phyloP scores from a whole-genome alignment of 2,797 vertebrate species.

The Eospalax fontanierii region DNA sequence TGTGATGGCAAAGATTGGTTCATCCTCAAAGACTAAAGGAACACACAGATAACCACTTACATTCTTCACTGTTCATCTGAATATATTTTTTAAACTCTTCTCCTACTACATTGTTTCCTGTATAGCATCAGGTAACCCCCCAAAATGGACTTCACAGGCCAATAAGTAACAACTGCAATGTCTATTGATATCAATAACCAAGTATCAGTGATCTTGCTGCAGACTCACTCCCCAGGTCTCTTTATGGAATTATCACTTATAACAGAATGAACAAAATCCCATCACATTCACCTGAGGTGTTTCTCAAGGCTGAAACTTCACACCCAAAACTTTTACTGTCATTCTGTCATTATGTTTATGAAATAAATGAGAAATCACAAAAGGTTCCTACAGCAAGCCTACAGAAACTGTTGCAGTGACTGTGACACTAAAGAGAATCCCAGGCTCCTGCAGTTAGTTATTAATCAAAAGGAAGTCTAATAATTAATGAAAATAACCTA shows the following conservation, averaged over 20 bases:
- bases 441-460: neutral
- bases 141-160: neutral
- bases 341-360: neutral
- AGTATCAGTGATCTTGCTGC: neutral
- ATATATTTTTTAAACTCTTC: neutral
- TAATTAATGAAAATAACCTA: neutral
- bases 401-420: neutral
- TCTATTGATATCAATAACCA: neutral
- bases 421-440: neutral
- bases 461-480: neutral
- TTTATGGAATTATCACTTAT: neutral
- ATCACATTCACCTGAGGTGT: neutral
- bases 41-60: neutral
- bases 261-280: neutral
- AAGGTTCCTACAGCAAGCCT: neutral
- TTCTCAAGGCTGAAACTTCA: neutral
- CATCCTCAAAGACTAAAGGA: too few species aligned
- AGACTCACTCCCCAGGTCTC: neutral
- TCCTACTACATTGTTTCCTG: neutral
- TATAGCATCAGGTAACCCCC: neutral
- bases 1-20: too few species aligned
- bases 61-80: neutral
- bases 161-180: neutral
- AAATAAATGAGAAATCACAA: neutral
- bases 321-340: neutral